Evolutionary conservation across 37 sponge, comb jelly and placozoan species (phyloP), one percentile per base, ranked within the genome.

Genomic region (Crambe crambe): DNA sequence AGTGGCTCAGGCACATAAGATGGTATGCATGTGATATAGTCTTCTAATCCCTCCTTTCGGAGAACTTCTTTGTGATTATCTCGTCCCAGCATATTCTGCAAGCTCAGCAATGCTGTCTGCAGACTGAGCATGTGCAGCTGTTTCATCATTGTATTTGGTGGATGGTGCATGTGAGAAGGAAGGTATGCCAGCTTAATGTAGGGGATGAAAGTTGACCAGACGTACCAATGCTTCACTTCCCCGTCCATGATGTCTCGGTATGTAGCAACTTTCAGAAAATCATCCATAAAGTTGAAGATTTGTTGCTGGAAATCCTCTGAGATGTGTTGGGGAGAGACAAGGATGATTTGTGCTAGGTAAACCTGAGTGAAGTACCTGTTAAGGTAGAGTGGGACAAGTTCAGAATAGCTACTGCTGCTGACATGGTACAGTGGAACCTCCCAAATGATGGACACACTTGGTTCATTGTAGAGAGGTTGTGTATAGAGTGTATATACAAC

Each of bases 191-290:
- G 32, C 0, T 67, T 70, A 35, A 80, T 23, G 30, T 37, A 84
- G 30, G 69, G 76, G 41, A 68, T 25, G 31, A 75, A 29, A 1
- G 84, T 84, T 21, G 84, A 84, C 84, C 76, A 74, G n/a, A 84
- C 51, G 31, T 76, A 76, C 56, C 76, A 37, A 18, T 75, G 21
- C 68, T 76, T 68, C 2, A 51, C 20, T 36, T 84, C 84, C 21
- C 23, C 37, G 10, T 38, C 29, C n/a, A 2, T 26, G n/a, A 84
- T 51, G 6, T 26, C 29, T 39, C 66, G 31, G 21, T 65, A 31
- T n/a, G 36, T 51, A 12, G 58, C 70, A 2, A 42, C 29, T 35
- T 65, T 9, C 21, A 84, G 68, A 51, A 76, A 60, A 25, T 60
- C 61, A 25, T 20, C 17, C 61, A 60, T 83, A 39, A 47, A 30